These are phyloP conservation scores for Rousettus leschenaultii DNA, from an alignment of 2,113 vertebrate genomes.

Conservation along the genomic window DNA sequence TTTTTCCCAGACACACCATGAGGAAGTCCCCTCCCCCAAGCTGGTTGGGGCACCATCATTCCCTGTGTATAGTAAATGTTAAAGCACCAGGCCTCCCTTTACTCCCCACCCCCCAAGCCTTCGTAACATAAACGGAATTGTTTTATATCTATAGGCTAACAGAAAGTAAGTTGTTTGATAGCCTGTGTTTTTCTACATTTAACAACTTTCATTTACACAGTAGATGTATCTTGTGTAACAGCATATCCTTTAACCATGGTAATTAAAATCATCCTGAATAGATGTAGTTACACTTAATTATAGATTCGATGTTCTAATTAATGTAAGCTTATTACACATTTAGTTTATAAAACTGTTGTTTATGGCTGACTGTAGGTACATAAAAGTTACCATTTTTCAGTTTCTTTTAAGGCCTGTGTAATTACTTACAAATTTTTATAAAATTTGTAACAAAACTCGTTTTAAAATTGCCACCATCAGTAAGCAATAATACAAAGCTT, in stretches of 20 bases:
- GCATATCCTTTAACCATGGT: slow-evolving; percentile 26
- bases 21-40: background rate
- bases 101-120: background rate
- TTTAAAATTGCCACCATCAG: background rate
- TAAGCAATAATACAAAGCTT: background rate
- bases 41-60: background rate
- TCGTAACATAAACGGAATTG: background rate
- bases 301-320: background rate
- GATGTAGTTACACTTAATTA: slow-evolving; percentile 37
- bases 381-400: slow-evolving; percentile 7
- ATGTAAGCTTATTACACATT: slow-evolving; percentile 12
- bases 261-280: slow-evolving; percentile 57
- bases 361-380: background rate
- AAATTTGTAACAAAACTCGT: background rate
- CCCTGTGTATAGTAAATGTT: background rate
- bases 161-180: slow-evolving; percentile 4
- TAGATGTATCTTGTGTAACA: background rate
- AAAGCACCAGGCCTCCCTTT: background rate
- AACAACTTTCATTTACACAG: slow-evolving; percentile 4
- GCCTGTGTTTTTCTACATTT: slow-evolving; percentile 58
- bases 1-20: background rate
- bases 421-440: background rate
- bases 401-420: background rate
- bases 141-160: background rate
- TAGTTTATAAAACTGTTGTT: slow-evolving; percentile 23